These are phyloP conservation scores for Camelus bactrianus DNA, from an alignment of 2,113 vertebrate genomes.

Conservation along the genomic window DNA sequence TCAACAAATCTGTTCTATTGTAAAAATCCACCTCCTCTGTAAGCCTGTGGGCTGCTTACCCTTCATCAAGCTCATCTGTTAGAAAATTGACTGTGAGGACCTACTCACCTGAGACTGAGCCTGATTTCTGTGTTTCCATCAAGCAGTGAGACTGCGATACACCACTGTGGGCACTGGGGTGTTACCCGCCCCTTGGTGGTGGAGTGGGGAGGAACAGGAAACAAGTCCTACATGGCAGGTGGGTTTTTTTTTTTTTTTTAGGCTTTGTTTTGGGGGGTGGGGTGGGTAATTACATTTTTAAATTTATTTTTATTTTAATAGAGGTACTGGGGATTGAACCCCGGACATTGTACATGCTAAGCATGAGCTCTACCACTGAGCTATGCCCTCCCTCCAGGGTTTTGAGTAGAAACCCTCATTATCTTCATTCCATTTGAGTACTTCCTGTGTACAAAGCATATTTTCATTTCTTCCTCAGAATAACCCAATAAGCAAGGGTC, in stretches of 20 bases:
- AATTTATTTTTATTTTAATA: no score
- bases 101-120: neutral
- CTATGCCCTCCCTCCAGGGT: no score
- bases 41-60: neutral
- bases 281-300: no score
- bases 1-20: neutral
- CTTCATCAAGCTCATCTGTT: neutral
- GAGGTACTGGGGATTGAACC: no score
- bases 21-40: neutral
- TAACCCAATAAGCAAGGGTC: neutral
- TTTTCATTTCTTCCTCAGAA: slow-evolving; percentile 25
- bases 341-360: no score
- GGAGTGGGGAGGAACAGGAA: neutral
- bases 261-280: no score
- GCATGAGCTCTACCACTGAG: no score
- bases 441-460: neutral
- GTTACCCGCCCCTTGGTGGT: neutral
- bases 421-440: neutral
- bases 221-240: neutral
- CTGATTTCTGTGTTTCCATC: neutral
- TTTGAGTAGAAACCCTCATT: neutral
- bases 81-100: neutral
- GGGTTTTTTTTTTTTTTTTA: no score
- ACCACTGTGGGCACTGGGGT: neutral
- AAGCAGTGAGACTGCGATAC: neutral